Base-by-base conservation (phyloP, 2,113 vertebrate genomes). In the Gymnobelideus leadbeateri region DNA sequence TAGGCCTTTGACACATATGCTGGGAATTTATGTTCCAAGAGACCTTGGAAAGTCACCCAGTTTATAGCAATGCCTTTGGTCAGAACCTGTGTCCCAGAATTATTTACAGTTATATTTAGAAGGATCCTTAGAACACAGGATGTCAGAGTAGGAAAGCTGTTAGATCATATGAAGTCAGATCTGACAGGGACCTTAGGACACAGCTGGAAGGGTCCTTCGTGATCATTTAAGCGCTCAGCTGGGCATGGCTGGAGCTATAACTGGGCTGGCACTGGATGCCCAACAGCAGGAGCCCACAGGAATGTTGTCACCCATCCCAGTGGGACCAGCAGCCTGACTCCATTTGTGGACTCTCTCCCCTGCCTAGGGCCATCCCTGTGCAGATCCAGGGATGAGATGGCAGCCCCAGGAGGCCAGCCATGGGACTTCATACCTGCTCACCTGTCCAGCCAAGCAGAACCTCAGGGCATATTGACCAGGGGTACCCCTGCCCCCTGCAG, bases 21-120 rank as follows among this genome's bases (percentile, higher is more conserved):
- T n/a, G 93, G 49, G 28, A 43, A 46, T 50, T 57, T 92, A 43
- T 93, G 91, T 95, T 52, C 61, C 50, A 0, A 96, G 51, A 89
- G 92, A 91, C 57, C 91, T 94, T 21, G 11, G 49, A 96, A 97
- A 61, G 91, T 94, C 96, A 93, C 43, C 1, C 1, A 90, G 95
- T 57, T 47, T 90, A 54, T 57, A 51, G 93, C 54, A 57, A 90
- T 52, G 93, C 68, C 55, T 89, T 77, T 11, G 53, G 68, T 21
- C 91, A 31, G 68, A 43, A 84, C 19, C 19, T 23, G 19, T 84
- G 68, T 84, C 7, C 7, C 19, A 43, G 19, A 84, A 84, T 84
- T 84, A 84, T 84, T 43, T 84, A 21, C n/a, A 84, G 68, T 84
- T 43, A 43, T 14, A 84, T 43, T 19, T 84, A 43, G 68, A 84